These are phyloP conservation scores for Cynodonichthys magdalenae DNA, from an alignment of 2,797 vertebrate species.

Conservation along the genomic window DNA sequence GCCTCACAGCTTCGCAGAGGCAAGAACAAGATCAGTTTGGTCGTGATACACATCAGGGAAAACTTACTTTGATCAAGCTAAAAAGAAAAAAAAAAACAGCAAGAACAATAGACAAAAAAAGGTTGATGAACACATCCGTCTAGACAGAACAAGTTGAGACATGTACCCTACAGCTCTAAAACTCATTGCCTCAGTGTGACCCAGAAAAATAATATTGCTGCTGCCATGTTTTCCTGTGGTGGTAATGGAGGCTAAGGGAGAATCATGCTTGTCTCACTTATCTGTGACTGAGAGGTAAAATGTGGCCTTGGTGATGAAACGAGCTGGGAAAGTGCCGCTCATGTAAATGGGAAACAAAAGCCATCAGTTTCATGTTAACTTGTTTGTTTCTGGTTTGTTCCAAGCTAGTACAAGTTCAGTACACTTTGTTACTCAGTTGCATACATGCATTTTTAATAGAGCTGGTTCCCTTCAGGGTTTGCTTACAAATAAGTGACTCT, in stretches of 20 bases:
- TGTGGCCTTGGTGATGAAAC: constrained; percentile 25
- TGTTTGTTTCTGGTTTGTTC: constrained; percentile 10
- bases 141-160: constrained; percentile 25
- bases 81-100: constrained; percentile 33
- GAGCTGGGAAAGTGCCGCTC: constrained; percentile 6
- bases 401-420: background rate
- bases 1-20: constrained; percentile 32
- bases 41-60: constrained; percentile 40
- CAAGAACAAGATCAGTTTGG: constrained; percentile 40
- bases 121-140: constrained; percentile 21
- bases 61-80: constrained; percentile 49
- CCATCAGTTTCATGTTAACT: constrained; percentile 16
- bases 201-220: constrained; percentile 43
- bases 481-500: background rate
- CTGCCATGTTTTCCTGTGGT: constrained; percentile 19
- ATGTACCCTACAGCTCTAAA: constrained; percentile 33
- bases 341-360: constrained; percentile 13
- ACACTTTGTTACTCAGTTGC: constrained; percentile 16
- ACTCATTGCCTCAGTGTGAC: constrained; percentile 38
- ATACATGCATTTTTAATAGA: constrained; percentile 46
- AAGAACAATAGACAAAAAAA: constrained; percentile 17
- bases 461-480: constrained; percentile 8
- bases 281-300: constrained; percentile 32
- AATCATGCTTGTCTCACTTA: constrained; percentile 37
- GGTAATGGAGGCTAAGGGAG: constrained; percentile 37